Evolutionary conservation across 2,113 vertebrate genomes (phyloP), one percentile per base, ranked within the genome.

Genomic region (Chascanopsetta lugubris): DNA sequence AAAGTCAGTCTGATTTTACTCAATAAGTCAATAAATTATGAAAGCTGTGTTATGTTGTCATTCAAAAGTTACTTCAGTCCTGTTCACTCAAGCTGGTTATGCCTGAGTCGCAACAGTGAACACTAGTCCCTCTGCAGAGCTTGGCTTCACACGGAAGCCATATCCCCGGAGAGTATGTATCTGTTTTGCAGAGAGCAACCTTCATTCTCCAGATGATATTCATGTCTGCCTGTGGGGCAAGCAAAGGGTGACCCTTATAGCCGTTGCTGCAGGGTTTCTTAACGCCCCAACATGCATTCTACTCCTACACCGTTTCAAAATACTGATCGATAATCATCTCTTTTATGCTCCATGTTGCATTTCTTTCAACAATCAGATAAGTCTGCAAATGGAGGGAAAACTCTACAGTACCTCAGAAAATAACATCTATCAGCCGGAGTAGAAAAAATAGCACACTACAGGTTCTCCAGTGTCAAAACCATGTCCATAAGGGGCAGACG

Each of bases 101-200:
- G n/a, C n/a, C n/a, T n/a, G n/a, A n/a, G n/a, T n/a, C n/a, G n/a
- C n/a, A n/a, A n/a, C n/a, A n/a, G n/a, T n/a, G 45, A 68, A 69
- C 32, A 42, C 22, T 0, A 26, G 55, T 4, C 42, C 42, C 1
- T 11, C 8, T 0, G 25, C 25, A 22, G 17, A 0, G 15, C 49
- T 22, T 38, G 24, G 8, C 20, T 58, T 20, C 55, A 76, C 65
- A 83, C 27, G 26, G 51, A 18, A 24, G 63, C n/a, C 25, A 64
- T 47, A 50, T 43, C 49, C 69, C 43, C 5, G 25, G 22, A n/a
- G 26, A 18, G 17, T 11, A 10, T 27, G 25, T 29, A 25, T 20
- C 49, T 51, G 12, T 30, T 67, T 34, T 45, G 32, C 9, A 42
- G 42, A 18, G 9, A 34, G 65, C 64, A 47, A 78, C 40, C 61